Percentiles rank a stretch among this genome's conserved stretches.
phyloP scores from a whole-genome alignment of 1,140 invertebrate genomes.

The Caenorhabditis remanei region DNA sequence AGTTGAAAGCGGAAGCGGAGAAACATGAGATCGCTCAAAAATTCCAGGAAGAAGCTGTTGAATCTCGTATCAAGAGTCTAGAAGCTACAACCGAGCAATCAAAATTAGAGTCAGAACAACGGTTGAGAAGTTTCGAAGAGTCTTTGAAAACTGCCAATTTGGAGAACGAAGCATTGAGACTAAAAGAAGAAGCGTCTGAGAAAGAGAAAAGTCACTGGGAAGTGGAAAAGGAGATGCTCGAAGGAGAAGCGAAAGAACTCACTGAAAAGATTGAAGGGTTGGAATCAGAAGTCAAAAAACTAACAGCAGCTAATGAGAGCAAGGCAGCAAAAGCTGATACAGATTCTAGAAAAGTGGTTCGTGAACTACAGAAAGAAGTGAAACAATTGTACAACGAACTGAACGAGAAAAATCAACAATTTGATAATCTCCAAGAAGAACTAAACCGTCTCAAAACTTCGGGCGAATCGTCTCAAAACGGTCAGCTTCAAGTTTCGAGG shows the following conservation, averaged over 20 bases:
- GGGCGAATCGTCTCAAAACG: slow-evolving; percentile 11
- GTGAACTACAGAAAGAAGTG: slow-evolving; percentile 67
- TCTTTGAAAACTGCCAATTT: not conserved
- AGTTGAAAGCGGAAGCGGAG: slow-evolving; percentile 24
- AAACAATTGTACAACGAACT: slow-evolving; percentile 66
- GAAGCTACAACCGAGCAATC: slow-evolving; percentile 19
- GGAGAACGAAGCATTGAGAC: slow-evolving; percentile 2
- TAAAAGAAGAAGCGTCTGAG: not conserved
- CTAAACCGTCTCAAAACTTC: not conserved
- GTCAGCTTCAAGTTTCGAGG: slow-evolving; percentile 12
- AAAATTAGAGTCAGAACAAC: not conserved
- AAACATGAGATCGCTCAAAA: not conserved
- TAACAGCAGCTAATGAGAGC: slow-evolving; percentile 3
- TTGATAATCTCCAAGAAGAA: slow-evolving; percentile 51
- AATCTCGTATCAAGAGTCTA: not conserved
- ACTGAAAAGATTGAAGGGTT: slow-evolving; percentile 38
- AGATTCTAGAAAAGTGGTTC: slow-evolving; percentile 63
- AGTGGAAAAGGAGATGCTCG: slow-evolving; percentile 42
- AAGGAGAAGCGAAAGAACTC: slow-evolving; percentile 38
- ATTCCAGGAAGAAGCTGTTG: not conserved
- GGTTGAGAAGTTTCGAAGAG: not conserved
- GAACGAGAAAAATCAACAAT: slow-evolving; percentile 65
- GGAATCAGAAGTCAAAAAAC: slow-evolving; percentile 2
- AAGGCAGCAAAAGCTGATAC: slow-evolving; percentile 61
- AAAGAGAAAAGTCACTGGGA: slow-evolving; percentile 32